Conservation (phyloP, 2,797 vertebrate species). For the Cercopithecus petaurista region DNA sequence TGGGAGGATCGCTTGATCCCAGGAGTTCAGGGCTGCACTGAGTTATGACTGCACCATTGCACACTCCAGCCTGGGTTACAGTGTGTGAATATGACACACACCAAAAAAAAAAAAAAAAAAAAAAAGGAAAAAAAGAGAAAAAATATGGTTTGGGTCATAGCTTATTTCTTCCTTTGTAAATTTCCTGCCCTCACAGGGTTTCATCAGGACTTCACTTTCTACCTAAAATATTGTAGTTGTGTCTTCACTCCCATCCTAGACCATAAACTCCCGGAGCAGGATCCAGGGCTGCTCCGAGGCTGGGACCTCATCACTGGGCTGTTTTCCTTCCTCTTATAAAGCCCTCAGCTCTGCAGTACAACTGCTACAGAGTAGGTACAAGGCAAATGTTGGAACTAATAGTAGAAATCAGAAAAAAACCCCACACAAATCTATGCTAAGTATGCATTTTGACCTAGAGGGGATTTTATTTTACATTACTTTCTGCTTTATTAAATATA, state of each 20-base stretch:
- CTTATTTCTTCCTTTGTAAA: background rate
- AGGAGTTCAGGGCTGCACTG: too few relatives aligned
- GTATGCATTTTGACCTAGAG: background rate
- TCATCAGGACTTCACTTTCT: background rate
- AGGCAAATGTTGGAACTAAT: background rate
- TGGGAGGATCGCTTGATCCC: too few relatives aligned
- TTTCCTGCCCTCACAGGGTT: background rate
- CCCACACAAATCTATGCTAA: background rate
- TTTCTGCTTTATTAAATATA: background rate
- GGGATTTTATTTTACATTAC: constrained; percentile 6
- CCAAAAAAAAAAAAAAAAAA: rapidly evolving
- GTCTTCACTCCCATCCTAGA: background rate
- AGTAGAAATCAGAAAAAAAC: background rate
- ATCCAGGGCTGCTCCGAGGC: background rate
- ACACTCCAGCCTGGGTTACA: too few relatives aligned
- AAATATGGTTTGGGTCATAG: background rate
- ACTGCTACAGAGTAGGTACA: background rate
- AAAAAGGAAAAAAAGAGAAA: too few relatives aligned
- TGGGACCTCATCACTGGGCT: background rate
- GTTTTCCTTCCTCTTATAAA: background rate
- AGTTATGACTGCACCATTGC: too few relatives aligned
- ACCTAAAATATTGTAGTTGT: background rate
- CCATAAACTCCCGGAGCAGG: background rate
- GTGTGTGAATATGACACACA: too few relatives aligned
- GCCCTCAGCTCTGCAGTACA: background rate